Percentiles rank a stretch among this genome's conserved stretches.
Conservation (phyloP, 2,888 invertebrate genomes). For the Chrysotoxum bicinctum region DNA sequence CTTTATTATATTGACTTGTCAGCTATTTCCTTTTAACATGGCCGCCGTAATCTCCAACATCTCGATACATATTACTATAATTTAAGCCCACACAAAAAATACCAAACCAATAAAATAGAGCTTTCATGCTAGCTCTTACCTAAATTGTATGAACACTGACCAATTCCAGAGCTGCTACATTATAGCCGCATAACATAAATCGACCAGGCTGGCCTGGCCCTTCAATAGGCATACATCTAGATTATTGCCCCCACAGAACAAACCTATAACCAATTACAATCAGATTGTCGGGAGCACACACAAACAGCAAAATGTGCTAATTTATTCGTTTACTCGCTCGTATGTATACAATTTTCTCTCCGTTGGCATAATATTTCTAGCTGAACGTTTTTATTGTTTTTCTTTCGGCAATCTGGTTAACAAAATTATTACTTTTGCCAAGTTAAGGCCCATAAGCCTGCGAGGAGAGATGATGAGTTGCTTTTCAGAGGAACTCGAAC, state of each 20-base stretch:
- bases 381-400: constrained; percentile 48
- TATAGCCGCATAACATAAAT: background rate
- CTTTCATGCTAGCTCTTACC: background rate
- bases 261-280: constrained; percentile 1
- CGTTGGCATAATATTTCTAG: background rate
- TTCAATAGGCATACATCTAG: background rate
- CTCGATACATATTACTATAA: background rate
- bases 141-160: background rate
- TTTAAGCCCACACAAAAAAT: background rate
- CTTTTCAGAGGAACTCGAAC: background rate
- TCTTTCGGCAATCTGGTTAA: constrained; percentile 52
- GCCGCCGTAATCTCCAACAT: too few relatives aligned
- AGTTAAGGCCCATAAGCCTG: background rate
- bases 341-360: background rate
- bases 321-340: background rate
- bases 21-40: too few relatives aligned
- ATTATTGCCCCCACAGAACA: background rate
- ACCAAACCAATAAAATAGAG: background rate
- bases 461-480: background rate
- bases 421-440: constrained; percentile 47
- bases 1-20: background rate
- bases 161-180: background rate
- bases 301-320: constrained; percentile 10
- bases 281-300: constrained; percentile 14
- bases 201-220: background rate